Percentiles rank a stretch among this genome's conserved stretches.
phyloP scores from a whole-genome alignment of 2,888 invertebrate genomes.

The Amphipoea lucens region DNA sequence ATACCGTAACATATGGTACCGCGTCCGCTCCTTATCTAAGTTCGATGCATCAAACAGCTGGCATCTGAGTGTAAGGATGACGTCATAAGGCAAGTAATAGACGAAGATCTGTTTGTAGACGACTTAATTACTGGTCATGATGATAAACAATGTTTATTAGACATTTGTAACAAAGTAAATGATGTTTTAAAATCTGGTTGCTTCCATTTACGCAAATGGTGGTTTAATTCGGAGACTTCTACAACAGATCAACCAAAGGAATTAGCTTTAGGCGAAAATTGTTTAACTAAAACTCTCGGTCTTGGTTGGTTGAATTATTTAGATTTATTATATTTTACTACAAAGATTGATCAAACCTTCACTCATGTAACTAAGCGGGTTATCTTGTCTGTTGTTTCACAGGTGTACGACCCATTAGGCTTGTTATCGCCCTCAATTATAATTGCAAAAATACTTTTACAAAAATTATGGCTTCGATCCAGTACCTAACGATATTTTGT shows the following conservation, averaged over 20 bases:
- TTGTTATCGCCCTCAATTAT: conserved; percentile 13
- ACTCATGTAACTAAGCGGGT: conserved; percentile 17
- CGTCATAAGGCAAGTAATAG: too few relatives aligned
- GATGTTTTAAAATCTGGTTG: too few relatives aligned
- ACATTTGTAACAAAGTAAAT: too few relatives aligned
- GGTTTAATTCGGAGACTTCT: conserved; percentile 12
- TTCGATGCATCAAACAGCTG: not conserved
- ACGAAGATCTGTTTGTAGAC: too few relatives aligned
- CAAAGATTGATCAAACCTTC: conserved; percentile 7
- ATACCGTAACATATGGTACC: not conserved
- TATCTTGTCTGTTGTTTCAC: conserved; percentile 8
- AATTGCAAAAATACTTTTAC: not conserved
- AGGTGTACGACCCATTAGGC: conserved; percentile 23
- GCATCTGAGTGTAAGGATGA: not conserved
- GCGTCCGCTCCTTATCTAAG: conserved; percentile 14
- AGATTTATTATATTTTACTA: conserved; percentile 7
- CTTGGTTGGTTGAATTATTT: conserved; percentile 9
- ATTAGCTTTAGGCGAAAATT: too few relatives aligned
- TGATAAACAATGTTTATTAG: conserved; percentile 2
- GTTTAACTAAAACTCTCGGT: not conserved
- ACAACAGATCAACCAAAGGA: not conserved
- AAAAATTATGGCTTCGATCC: not conserved
- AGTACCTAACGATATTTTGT: conserved; percentile 11
- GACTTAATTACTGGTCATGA: conserved; percentile 1
- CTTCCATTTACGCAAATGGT: too few relatives aligned